Evolutionary conservation across 1,140 invertebrate genomes (phyloP), one percentile per base, ranked within the genome.

Genomic region (Melitaea cinxia): DNA sequence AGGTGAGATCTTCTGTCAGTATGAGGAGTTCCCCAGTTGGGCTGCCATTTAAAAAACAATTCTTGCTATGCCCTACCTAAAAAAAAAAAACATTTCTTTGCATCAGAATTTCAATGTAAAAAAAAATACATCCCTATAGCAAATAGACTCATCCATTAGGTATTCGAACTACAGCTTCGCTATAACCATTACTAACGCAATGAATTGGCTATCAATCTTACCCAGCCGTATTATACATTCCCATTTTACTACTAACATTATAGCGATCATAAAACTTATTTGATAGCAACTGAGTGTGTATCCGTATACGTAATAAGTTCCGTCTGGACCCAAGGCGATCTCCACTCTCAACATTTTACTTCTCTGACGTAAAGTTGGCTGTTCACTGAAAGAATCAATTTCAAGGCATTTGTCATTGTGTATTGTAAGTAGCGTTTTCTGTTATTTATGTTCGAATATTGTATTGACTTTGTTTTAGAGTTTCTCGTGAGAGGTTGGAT

Each of bases 151-250:
- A 33, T 33, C 30, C 30, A 33, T 33, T 33, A 33, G 30, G 12
- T 10, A 33, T 33, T 10, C 12, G 7, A 33, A 33, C 37, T 28
- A 28, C 26, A 2, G 15, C 14, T 7, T 5, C 4, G 14, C 14
- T 9, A 19, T 42, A 42, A 42, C 14, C 14, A 9, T 17, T 42
- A 17, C 37, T 42, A 15, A 14, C 6, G 17, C 35, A 15, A 19
- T 47, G 21, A 23, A 47, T 47, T 23, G 21, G 21, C 42, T 10
- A 47, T 47, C 42, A 47, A 47, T 47, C 42, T 47, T 1, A 47
- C 42, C 9, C 17, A 10, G 21, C 21, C 42, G 21, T 23, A 23
- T 47, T 15, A 47, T 21, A 45, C 3, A 45, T 45, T 12, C 42
- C 12, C 9, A 17, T 47, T 47, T 47, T 47, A 24, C 21, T 21